These are phyloP conservation scores for Aurelia coerulea DNA, from an alignment of 30 jellyfish, hydroid and myxozoan species.

Conservation along the genomic window DNA sequence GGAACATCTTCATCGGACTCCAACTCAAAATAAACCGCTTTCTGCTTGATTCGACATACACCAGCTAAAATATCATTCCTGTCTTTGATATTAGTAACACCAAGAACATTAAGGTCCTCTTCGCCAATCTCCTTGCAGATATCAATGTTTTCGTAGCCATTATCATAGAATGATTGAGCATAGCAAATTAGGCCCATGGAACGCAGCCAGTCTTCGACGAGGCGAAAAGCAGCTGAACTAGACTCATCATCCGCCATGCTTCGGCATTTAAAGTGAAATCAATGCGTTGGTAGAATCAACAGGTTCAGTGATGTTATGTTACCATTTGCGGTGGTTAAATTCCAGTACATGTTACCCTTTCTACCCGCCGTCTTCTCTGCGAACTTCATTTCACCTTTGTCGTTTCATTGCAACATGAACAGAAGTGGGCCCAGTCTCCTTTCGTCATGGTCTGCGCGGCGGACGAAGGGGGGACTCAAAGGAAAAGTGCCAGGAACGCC, in stretches of 20 bases:
- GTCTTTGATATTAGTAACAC: constrained; percentile 80
- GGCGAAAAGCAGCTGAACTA: constrained; percentile 58
- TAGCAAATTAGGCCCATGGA: constrained; percentile 86
- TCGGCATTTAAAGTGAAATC: too few relatives aligned
- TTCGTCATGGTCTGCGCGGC: too few relatives aligned
- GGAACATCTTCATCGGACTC: constrained; percentile 70
- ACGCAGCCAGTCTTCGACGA: constrained; percentile 97
- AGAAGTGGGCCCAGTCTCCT: too few relatives aligned
- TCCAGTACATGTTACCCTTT: too few relatives aligned
- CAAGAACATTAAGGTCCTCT: constrained; percentile 85
- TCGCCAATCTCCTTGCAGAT: constrained; percentile 82
- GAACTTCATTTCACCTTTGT: too few relatives aligned
- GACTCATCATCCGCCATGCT: constrained; percentile 33
- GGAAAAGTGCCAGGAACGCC: too few relatives aligned
- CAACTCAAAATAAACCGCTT: constrained; percentile 82
- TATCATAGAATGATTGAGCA: constrained; percentile 97
- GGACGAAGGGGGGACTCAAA: too few relatives aligned
- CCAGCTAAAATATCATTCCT: constrained; percentile 88
- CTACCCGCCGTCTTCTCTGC: too few relatives aligned
- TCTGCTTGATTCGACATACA: constrained; percentile 72
- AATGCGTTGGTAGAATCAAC: too few relatives aligned
- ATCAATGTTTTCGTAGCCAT: constrained; percentile 94
- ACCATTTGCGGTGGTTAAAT: too few relatives aligned
- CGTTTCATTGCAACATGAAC: too few relatives aligned
- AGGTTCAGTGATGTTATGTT: too few relatives aligned